Conservation (phyloP, 2,888 invertebrate species). For the Calameuta idolon region DNA sequence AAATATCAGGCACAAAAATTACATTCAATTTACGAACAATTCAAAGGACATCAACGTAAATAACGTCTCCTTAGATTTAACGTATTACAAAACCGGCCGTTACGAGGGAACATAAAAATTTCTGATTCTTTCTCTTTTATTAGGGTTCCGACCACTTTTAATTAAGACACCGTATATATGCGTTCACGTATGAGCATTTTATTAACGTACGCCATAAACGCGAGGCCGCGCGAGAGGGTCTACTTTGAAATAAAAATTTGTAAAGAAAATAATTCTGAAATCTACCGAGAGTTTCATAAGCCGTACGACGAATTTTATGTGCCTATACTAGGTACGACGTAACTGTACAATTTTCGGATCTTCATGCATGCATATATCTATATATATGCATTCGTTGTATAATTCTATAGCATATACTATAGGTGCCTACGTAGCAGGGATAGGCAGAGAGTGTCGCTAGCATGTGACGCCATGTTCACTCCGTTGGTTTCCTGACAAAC, state of each 20-base stretch:
- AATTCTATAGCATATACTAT: background rate
- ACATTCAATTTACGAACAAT: no score
- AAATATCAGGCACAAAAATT: no score
- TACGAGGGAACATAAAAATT: no score
- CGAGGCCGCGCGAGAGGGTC: background rate
- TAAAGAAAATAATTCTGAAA: background rate
- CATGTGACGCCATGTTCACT: constrained; percentile 40
- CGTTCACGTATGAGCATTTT: background rate
- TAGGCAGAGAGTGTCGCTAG: constrained; percentile 34
- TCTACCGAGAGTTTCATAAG: background rate
- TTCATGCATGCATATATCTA: background rate
- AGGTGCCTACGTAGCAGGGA: background rate
- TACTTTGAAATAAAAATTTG: background rate
- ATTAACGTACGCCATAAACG: background rate
- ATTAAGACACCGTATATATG: background rate
- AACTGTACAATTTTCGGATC: background rate
- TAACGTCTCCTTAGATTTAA: no score
- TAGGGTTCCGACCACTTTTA: background rate
- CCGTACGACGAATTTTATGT: background rate
- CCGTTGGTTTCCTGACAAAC: constrained; percentile 43
- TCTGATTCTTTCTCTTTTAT: no score
- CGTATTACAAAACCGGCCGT: no score
- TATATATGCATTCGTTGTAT: background rate
- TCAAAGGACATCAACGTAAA: no score
- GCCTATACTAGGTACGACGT: background rate